A percentile compares a stretch with the other conserved stretches of the same genome.
Evolutionary conservation across 1,140 invertebrate species (phyloP).

Genomic region (Pogonognathellus flavescens): DNA sequence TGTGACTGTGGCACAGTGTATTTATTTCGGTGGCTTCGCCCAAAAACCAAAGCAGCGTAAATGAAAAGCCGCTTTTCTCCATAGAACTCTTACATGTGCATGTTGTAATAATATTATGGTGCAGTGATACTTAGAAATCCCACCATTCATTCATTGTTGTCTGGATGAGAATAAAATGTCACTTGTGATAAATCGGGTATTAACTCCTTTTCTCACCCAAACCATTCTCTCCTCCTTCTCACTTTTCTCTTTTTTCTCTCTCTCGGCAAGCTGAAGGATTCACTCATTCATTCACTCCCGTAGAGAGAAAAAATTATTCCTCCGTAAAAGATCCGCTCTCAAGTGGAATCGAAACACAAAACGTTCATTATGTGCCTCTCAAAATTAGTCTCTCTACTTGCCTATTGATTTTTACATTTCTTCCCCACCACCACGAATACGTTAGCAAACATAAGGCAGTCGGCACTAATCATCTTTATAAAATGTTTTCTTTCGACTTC

Average conservation of each 20-base stretch:
- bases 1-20: background rate
- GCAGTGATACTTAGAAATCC: slow-evolving; percentile 22
- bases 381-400: slow-evolving; percentile 45
- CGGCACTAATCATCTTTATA: slow-evolving; percentile 16
- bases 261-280: background rate
- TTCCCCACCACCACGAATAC: slow-evolving; percentile 12
- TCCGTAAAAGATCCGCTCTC: slow-evolving; percentile 31
- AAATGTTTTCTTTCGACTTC: slow-evolving; percentile 20
- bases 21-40: background rate
- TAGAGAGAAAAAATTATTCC: slow-evolving; percentile 33
- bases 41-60: background rate
- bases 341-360: slow-evolving; percentile 52
- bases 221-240: slow-evolving; percentile 34
- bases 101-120: slow-evolving; percentile 44
- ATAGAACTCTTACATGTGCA: slow-evolving; percentile 18
- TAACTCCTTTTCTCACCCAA: slow-evolving; percentile 54
- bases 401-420: slow-evolving; percentile 42
- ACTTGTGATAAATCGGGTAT: slow-evolving; percentile 57
- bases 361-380: slow-evolving; percentile 54
- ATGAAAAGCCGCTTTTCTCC: slow-evolving; percentile 37
- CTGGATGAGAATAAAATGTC: slow-evolving; percentile 53
- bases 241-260: slow-evolving; percentile 48
- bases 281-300: slow-evolving; percentile 13
- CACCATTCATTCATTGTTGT: slow-evolving; percentile 51
- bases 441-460: background rate